A percentile compares a stretch with the other conserved stretches of the same genome.
Evolutionary conservation across 2,888 invertebrate genomes (phyloP).

Genomic region (Allophyes oxyacanthae): DNA sequence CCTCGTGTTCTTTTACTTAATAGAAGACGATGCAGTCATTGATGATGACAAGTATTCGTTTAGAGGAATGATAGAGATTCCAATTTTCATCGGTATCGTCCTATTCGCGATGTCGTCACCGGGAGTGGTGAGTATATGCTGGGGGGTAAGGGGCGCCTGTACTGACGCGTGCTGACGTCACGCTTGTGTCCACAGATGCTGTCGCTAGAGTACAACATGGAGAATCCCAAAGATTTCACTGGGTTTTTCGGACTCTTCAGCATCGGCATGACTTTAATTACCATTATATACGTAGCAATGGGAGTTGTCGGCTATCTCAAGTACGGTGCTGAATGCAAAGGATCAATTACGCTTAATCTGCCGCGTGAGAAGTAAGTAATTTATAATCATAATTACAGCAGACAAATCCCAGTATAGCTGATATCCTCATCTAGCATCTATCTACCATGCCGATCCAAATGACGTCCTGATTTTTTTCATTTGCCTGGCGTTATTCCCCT

Average conservation of each 20-base stretch:
- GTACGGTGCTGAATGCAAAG: conserved; percentile 92
- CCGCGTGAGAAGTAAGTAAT: conserved; percentile 90
- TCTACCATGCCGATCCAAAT: too few relatives aligned
- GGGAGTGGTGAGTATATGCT: conserved; percentile 1
- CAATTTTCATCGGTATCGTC: conserved; percentile 96
- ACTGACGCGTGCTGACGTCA: background rate
- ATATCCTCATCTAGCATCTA: too few relatives aligned
- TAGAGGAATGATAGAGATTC: conserved; percentile 87
- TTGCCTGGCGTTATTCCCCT: too few relatives aligned
- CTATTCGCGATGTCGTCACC: conserved; percentile 88
- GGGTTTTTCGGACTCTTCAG: conserved; percentile 94
- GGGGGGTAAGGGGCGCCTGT: background rate
- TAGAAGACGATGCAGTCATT: conserved; percentile 90
- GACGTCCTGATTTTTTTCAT: too few relatives aligned
- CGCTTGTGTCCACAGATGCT: conserved; percentile 90
- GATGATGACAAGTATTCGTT: conserved; percentile 84
- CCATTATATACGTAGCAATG: conserved; percentile 92
- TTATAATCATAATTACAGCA: too few relatives aligned
- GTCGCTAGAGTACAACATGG: conserved; percentile 98
- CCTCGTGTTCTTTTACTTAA: conserved; percentile 91
- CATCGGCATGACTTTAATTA: conserved; percentile 93
- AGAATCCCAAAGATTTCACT: conserved; percentile 93
- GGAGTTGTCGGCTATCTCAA: conserved; percentile 96
- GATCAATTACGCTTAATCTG: conserved; percentile 95
- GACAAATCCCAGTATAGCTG: too few relatives aligned